Conservation (phyloP, 1,140 invertebrate species). For the Sitobion miscanthi region DNA sequence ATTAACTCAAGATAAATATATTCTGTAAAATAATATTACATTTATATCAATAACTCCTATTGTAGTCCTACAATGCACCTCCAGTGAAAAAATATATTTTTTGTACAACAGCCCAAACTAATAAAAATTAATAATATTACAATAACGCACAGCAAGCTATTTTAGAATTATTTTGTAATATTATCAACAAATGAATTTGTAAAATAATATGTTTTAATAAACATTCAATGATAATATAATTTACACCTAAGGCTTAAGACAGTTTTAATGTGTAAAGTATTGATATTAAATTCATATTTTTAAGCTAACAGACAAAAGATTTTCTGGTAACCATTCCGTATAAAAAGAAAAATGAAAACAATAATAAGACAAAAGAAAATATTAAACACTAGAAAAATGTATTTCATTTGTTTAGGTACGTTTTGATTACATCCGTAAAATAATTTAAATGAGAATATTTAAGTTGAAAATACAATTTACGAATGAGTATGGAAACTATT, state of each 20-base stretch:
- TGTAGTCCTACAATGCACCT: background rate
- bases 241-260: background rate
- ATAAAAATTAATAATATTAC: background rate
- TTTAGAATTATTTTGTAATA: background rate
- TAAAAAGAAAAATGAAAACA: background rate
- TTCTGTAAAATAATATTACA: background rate
- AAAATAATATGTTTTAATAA: background rate
- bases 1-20: background rate
- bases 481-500: background rate
- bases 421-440: background rate
- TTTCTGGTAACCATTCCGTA: background rate
- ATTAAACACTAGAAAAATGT: background rate
- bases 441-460: conserved; percentile 20
- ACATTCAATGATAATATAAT: background rate
- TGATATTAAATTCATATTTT: background rate
- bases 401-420: background rate
- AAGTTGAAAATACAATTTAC: background rate
- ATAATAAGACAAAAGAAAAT: background rate
- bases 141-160: background rate
- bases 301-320: background rate
- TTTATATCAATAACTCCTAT: background rate
- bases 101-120: background rate
- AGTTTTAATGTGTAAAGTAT: background rate
- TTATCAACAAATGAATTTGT: background rate
- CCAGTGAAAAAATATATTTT: too few relatives aligned